Conservation (phyloP, 2,888 invertebrate species). For the Melinaea marsaeus region DNA sequence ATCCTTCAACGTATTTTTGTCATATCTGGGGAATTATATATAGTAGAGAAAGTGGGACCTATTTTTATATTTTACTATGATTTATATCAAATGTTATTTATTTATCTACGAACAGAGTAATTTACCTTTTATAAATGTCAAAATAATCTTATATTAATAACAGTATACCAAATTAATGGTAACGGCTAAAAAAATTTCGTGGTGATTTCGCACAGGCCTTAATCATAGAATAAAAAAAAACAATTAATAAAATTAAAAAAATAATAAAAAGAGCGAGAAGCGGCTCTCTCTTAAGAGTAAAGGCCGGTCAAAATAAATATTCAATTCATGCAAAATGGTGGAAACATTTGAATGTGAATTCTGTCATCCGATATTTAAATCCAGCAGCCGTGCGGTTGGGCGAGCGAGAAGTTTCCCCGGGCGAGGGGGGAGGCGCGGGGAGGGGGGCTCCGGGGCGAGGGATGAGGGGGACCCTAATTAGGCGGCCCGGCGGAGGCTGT, state of each 20-base stretch:
- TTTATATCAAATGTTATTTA: too few species aligned
- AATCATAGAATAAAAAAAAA: not conserved
- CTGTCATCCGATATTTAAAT: constrained; percentile 77
- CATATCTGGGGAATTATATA: too few species aligned
- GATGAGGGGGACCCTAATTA: constrained; percentile 62
- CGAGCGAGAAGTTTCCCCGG: constrained; percentile 55
- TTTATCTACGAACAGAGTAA: too few species aligned
- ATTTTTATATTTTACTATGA: too few species aligned
- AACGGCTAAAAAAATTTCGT: too few species aligned
- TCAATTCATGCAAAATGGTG: constrained; percentile 62
- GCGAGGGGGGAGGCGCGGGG: constrained; percentile 37
- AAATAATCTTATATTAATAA: too few species aligned
- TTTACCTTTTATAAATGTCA: too few species aligned
- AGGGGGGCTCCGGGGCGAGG: constrained; percentile 42
- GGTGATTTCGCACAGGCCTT: too few species aligned
- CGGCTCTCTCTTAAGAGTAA: constrained; percentile 40
- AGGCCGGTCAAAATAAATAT: constrained; percentile 58
- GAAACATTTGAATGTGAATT: constrained; percentile 72
- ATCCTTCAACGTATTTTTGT: too few species aligned
- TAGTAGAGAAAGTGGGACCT: too few species aligned
- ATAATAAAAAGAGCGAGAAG: constrained; percentile 32
- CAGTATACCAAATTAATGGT: too few species aligned
- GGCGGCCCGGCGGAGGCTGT: constrained; percentile 77
- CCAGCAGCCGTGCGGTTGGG: constrained; percentile 56
- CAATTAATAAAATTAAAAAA: not conserved